Evolutionary conservation across 2,888 invertebrate genomes (phyloP), one percentile per base, ranked within the genome.

Genomic region (Latrodectus elegans): DNA sequence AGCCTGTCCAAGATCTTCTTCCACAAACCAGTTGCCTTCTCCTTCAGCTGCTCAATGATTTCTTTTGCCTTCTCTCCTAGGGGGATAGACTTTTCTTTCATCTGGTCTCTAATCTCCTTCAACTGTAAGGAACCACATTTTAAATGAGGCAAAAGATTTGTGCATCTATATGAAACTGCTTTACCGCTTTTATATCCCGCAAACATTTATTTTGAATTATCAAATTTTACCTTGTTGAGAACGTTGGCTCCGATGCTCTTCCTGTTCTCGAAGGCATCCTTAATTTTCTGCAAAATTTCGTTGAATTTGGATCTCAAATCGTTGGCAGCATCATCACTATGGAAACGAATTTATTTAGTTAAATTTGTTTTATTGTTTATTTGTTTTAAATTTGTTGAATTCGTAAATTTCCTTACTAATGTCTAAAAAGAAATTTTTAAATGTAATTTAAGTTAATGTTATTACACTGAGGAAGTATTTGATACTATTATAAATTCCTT

Each of bases 261-360:
- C 49, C 76, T 65, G 67, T 77, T 73, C 60, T 84, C 77, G 14
- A 55, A 26, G 15, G 84, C 84, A 26, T 84, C 84, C 72, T 71
- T 77, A 70, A 84, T 71, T 53, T 64, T 84, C n/a, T 84, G n/a
- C 10, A 77, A 22, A 8, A 84, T 64, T 15, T 76, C 52, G 8
- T 76, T 26, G n/a, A 84, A 71, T 64, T 22, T 49, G 17, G 71
- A 64, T 52, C 64, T 52, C 22, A 84, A 64, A 11, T 74, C 15
- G 14, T 49, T 49, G 49, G 14, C 8, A 14, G n/a, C 60, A 14
- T 74, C 74, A 10, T 60, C 60, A 60, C 60, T 60, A 6, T 6
- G n/a, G n/a, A 12, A 60, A 11, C 4, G 0, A n/a, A 60, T 6
- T 60, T 60, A 10, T 10, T 60, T 6, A n/a, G 14, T 1, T 55